Evolutionary conservation across 2,888 invertebrate species (phyloP), one percentile per base, ranked within the genome.

Genomic region (Lucinisca nassula): DNA sequence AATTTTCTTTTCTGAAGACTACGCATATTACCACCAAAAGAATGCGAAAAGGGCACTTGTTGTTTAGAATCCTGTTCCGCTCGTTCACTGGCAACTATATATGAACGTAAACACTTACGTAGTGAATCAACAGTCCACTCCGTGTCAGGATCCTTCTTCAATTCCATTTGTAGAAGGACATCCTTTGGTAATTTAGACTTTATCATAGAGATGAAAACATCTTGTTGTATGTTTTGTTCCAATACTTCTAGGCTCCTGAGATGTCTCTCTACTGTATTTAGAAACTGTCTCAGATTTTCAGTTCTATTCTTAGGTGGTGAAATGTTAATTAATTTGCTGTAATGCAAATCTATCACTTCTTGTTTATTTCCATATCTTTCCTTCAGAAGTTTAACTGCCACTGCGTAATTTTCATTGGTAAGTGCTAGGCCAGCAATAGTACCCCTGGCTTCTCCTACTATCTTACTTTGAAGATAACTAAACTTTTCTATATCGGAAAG

Each of bases 311-410:
- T 70, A 8, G 70, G 70, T 70, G 70, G 70, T 3, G 37, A 14
- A 35, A 37, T 70, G 21, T 79, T 85, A 0, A 88, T 82, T 55
- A 88, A 17, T 30, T 82, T 74, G 10, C 79, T 51, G 37, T 88
- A 88, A 49, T 85, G 85, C 4, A 85, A 17, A 27, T 88, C 82
- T 30, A 85, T 40, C 17, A 85, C 85, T 61, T 88, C 81, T 61
- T 87, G 87, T 0, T 45, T 61, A 30, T 81, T 78, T 21, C 82
- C 88, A 70, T 81, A 85, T 21, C 88, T 61, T 17, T 76, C 61
- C 45, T 72, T 24, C 30, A 82, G 51, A 40, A 84, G 79, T 30
- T 78, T 77, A 17, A 84, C 32, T 24, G 88, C 82, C n/a, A 88
- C n/a, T 38, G 27, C 21, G 61, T 88, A 85, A 35, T 88, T 88